Base-by-base conservation (phyloP, 2,797 vertebrate species). In the Liparis tanakae region DNA sequence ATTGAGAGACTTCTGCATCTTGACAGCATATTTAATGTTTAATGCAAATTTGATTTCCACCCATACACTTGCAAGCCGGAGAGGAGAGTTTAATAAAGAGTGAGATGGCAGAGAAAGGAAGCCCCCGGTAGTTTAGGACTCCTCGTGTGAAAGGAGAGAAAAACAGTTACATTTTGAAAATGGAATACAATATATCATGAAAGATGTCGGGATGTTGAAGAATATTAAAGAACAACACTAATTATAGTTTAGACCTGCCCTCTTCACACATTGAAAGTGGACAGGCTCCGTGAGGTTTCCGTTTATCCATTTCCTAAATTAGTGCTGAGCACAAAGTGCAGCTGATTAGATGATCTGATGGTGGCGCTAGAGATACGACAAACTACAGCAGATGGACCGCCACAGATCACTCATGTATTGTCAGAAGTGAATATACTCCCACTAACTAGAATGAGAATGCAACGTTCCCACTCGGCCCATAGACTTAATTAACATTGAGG, bases 21-120 rank as follows among this genome's bases (percentile, higher is more conserved):
- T 92, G 92, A 91, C 89, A 93, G 89, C 89, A 85, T 90, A 89
- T 92, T 92, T 91, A 95, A 94, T 95, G 92, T 95, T 95, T 95
- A 94, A 95, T 95, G 93, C 92, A 86, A 86, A 92, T 95, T 93
- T 93, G 93, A 94, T 94, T 94, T 94, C 81, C 86, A 92, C 88
- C 81, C 88, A 92, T 87, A 92, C 89, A 89, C 78, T 84, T 79
- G 84, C 82, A 82, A 85, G 84, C 80, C 64, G 54, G 60, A 39
- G 70, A 80, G 76, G 75, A 57, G 20, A 57, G 20, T 79, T 79
- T 84, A 63, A 85, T 77, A 82, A 75, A 77, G 33, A 55, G 51
- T 77, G 71, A 70, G 34, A 48, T 53, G 56, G 34, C 18, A 78
- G 74, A 85, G 60, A 79, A 80, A 71, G 46, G 50, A 62, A 70